phyloP scores from a whole-genome alignment of 92 coral and sea anemone genomes.

The Palythoa heliodiscus region DNA sequence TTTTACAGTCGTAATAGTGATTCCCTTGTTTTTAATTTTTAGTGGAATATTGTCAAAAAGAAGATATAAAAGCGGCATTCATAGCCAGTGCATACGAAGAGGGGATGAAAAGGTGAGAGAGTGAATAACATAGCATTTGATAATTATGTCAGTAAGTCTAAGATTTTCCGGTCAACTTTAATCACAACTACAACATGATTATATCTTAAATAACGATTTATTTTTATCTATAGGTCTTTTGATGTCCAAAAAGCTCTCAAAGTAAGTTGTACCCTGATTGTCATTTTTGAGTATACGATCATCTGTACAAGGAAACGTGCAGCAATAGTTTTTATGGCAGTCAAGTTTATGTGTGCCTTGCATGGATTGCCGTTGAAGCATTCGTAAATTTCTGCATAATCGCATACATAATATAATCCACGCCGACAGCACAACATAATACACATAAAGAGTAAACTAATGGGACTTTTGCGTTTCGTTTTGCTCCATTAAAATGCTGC shows the following conservation, averaged over 20 bases:
- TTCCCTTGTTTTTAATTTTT: background rate
- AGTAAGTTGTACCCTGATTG: slow-evolving; percentile 20
- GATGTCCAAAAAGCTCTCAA: slow-evolving; percentile 55
- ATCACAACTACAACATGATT: background rate
- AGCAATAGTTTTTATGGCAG: background rate
- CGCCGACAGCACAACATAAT: no score
- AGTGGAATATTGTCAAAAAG: slow-evolving; percentile 39
- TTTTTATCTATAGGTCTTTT: slow-evolving; percentile 50
- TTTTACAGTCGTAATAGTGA: background rate
- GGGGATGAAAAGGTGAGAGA: slow-evolving; percentile 64
- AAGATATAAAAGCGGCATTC: slow-evolving; percentile 30
- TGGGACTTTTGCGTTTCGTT: no score
- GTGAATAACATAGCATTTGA: background rate
- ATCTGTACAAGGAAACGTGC: background rate
- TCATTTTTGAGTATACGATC: background rate
- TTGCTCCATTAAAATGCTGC: no score
- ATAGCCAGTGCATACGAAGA: slow-evolving; percentile 56
- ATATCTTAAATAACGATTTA: background rate
- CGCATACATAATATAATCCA: no score
- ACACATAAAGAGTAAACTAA: no score
- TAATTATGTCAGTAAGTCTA: no score
- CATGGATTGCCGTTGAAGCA: no score
- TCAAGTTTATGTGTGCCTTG: no score
- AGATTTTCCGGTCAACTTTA: background rate
- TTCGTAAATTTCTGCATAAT: no score